A percentile compares a stretch with the other conserved stretches of the same genome.
These are phyloP conservation scores for Mycteria americana DNA, from an alignment of 2,797 vertebrate genomes.

Conservation along the genomic window DNA sequence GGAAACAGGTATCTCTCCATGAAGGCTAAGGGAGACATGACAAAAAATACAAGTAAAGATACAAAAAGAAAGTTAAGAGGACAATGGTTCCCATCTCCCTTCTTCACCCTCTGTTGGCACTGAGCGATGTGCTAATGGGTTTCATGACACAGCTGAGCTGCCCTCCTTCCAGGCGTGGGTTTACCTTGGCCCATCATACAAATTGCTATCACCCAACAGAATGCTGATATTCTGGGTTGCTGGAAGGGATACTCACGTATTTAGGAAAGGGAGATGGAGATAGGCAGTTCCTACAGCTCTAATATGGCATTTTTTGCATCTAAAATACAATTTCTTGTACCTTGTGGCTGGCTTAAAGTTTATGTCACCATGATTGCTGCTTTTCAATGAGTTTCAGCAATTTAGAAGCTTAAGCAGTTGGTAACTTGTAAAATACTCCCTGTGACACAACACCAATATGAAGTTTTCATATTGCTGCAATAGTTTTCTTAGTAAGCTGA, in stretches of 20 bases:
- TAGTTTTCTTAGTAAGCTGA: neutral
- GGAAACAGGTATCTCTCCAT: neutral
- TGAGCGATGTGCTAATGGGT: neutral
- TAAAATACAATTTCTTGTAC: neutral
- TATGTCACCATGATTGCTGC: neutral
- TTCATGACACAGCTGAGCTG: neutral
- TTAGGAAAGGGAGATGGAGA: neutral
- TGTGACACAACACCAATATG: neutral
- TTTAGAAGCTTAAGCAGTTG: neutral
- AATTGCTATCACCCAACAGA: neutral
- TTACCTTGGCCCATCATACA: rapidly evolving
- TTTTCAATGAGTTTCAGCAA: neutral
- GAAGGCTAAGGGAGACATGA: neutral
- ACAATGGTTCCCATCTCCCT: neutral
- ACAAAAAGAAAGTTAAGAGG: neutral
- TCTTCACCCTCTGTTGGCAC: neutral
- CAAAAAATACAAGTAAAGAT: neutral
- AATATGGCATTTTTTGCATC: neutral
- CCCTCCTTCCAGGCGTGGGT: neutral
- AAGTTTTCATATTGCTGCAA: neutral
- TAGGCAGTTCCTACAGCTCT: neutral
- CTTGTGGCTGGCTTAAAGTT: neutral
- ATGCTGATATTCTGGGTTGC: neutral
- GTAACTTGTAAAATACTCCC: neutral
- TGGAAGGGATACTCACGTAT: neutral